Evolutionary conservation across 2,888 invertebrate species (phyloP), one percentile per base, ranked within the genome.

Genomic region (Syrista parreyssii): DNA sequence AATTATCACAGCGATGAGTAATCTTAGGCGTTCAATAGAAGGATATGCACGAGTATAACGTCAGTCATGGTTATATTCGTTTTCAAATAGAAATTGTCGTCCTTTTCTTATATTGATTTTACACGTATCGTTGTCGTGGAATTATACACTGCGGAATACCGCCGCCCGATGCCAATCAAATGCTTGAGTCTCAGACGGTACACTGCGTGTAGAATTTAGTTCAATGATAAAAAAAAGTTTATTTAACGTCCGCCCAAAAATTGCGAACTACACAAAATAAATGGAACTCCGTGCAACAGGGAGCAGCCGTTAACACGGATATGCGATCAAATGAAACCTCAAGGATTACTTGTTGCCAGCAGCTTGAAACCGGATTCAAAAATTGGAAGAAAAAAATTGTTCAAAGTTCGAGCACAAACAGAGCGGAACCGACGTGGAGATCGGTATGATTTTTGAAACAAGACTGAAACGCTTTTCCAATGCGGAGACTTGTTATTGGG

Each of bases 1-100:
- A 36, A 73, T 77, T 75, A 12, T 71, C 68, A 32, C 55, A 69
- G 68, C 71, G 36, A 73, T 75, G 55, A 68, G 75, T 78, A 77
- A 71, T 72, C 75, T 69, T 74, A 36, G 34, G 71, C 76, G 72
- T 71, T 77, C 78, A 78, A 73, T 84, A 73, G 74, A 73, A 23
- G 77, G 78, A 83, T 75, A 78, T 80, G 80, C 80, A 71, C 74
- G 79, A 73, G 68, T 36, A 75, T 78, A 84, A 68, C 68, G 68
- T 77, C 74, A 68, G n/a, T 55, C 76, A 76, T 76, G 23, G 9
- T 55, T 55, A 55, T 9, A 55, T 55, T 15, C 2, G 23, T 55
- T 55, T 23, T 55, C 23, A 55, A 23, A 23, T 55, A 55, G 9
- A 55, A 55, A 23, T 23, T 55, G 1, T 55, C 55, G 6, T 55